Conservation (phyloP, 2,888 invertebrate species). For the Ophion ventricosus region DNA sequence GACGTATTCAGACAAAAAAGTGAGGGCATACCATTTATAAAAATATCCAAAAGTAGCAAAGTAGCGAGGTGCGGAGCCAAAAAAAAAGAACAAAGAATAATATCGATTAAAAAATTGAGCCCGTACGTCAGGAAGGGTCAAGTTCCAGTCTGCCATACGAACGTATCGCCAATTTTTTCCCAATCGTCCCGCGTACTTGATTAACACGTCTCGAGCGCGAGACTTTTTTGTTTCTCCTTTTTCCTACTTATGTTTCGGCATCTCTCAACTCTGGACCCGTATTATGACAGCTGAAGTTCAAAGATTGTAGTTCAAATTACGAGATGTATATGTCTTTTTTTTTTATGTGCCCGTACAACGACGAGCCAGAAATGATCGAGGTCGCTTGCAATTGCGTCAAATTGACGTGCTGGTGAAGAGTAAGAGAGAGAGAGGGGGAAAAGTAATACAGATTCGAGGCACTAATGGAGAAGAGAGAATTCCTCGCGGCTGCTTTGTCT, state of each 20-base stretch:
- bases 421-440: conserved; percentile 20
- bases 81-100: background rate
- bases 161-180: background rate
- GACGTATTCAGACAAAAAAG: too few species aligned
- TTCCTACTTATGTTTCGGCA: background rate
- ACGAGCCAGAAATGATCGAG: conserved; percentile 65
- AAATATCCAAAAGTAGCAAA: background rate
- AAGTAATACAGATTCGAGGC: conserved; percentile 38
- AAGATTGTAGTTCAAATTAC: conserved; percentile 1
- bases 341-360: background rate
- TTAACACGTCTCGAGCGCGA: background rate
- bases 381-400: conserved; percentile 72
- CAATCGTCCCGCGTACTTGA: too few species aligned
- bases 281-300: conserved; percentile 36
- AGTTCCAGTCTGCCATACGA: background rate
- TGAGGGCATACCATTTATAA: too few species aligned
- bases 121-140: background rate
- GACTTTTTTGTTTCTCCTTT: background rate
- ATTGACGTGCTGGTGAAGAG: conserved; percentile 66
- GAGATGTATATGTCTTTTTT: background rate
- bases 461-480: conserved; percentile 12
- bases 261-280: conserved; percentile 20
- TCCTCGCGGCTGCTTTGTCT: conserved; percentile 35
- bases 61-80: background rate
- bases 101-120: background rate